Percentiles rank a stretch among this genome's conserved stretches.
phyloP scores from a whole-genome alignment of 2,113 vertebrate species.

The Menura novaehollandiae region DNA sequence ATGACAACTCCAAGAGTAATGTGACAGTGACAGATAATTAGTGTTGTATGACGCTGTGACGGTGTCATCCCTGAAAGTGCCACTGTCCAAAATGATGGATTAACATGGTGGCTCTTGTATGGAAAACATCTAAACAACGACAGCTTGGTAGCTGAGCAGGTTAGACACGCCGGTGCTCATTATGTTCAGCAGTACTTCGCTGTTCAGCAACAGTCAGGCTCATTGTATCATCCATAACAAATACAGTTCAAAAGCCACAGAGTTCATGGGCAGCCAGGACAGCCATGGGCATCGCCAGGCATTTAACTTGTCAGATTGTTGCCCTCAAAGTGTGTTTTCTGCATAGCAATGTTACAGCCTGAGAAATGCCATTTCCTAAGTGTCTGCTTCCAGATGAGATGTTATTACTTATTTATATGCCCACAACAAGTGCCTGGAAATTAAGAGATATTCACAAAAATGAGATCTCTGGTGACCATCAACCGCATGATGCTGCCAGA shows the following conservation, averaged over 20 bases:
- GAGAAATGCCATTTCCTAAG: background rate
- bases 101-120: background rate
- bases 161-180: background rate
- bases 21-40: constrained; percentile 7
- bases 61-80: background rate
- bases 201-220: background rate
- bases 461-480: background rate
- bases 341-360: background rate
- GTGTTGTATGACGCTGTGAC: background rate
- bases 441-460: background rate
- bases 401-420: background rate
- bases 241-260: background rate
- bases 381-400: background rate
- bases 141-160: background rate
- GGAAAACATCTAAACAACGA: background rate
- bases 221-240: background rate
- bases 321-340: background rate
- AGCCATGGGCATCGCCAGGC: background rate
- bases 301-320: background rate
- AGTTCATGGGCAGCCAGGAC: background rate
- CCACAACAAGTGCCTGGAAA: background rate
- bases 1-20: background rate
- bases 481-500: background rate
- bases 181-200: background rate
- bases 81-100: background rate